Conservation (phyloP, 2,797 vertebrate species). For the Poecilia gillii region DNA sequence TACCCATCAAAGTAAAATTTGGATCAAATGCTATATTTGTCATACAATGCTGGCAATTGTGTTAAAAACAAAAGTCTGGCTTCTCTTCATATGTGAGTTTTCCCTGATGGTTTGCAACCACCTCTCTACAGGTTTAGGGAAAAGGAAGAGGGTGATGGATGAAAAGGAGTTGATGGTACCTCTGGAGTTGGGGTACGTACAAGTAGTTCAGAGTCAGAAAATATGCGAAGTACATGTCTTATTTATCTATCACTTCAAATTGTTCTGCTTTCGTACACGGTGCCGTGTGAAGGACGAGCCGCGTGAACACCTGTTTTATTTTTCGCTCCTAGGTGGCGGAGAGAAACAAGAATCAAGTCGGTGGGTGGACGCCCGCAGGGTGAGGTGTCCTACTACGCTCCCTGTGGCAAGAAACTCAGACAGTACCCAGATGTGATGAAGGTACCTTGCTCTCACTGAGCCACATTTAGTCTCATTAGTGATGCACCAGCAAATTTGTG, state of each 20-base stretch:
- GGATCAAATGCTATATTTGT: neutral
- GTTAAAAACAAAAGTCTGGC: neutral
- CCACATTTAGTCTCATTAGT: constrained; percentile 27
- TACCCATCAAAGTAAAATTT: neutral
- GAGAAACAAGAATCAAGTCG: constrained; percentile 94
- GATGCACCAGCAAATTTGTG: constrained; percentile 56
- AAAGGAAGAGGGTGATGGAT: constrained; percentile 92
- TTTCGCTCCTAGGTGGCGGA: constrained; percentile 87
- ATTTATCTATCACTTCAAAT: neutral
- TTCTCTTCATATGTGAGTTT: neutral
- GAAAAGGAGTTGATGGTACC: constrained; percentile 92
- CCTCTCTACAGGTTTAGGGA: constrained; percentile 86
- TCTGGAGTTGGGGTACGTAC: constrained; percentile 93
- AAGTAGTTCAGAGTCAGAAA: constrained; percentile 30
- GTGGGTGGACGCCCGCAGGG: constrained; percentile 90
- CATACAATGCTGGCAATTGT: neutral
- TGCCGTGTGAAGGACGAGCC: no score
- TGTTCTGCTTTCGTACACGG: neutral
- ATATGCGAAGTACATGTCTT: neutral
- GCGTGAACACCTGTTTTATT: constrained; percentile 18
- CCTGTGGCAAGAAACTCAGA: constrained; percentile 95
- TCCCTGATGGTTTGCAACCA: constrained; percentile 20
- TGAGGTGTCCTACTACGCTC: constrained; percentile 94
- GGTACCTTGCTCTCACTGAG: constrained; percentile 60
- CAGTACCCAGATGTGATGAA: constrained; percentile 98